A percentile compares a stretch with the other conserved stretches of the same genome.
Evolutionary conservation across 1,140 invertebrate genomes (phyloP).

Genomic region (Nebria ingens): DNA sequence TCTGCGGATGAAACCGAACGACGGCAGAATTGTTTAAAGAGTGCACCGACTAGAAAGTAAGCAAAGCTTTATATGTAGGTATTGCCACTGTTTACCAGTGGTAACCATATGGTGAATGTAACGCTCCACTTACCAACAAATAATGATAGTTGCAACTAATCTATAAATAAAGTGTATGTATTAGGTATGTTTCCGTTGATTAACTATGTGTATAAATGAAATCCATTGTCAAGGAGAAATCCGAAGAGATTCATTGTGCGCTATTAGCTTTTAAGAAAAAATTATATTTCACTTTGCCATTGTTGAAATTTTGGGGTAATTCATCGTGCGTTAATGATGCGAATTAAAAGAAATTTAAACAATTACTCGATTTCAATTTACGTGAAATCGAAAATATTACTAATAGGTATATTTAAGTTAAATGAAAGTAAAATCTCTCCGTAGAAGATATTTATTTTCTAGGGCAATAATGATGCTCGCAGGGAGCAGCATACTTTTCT

Average conservation of each 20-base stretch:
- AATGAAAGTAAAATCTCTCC: too few relatives aligned
- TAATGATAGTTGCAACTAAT: background rate
- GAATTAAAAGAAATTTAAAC: too few relatives aligned
- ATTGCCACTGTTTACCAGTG: background rate
- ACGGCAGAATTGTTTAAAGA: too few relatives aligned
- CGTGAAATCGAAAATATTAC: too few relatives aligned
- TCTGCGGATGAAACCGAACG: too few relatives aligned
- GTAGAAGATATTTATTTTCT: too few relatives aligned
- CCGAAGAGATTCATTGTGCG: background rate
- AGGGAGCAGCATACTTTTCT: too few relatives aligned
- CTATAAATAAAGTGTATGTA: background rate
- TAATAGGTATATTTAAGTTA: too few relatives aligned
- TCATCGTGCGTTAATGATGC: too few relatives aligned
- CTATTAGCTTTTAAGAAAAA: too few relatives aligned
- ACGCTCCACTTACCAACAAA: slow-evolving; percentile 2
- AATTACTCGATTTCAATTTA: too few relatives aligned
- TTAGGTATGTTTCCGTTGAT: background rate
- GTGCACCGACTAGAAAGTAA: slow-evolving; percentile 4
- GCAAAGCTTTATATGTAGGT: background rate
- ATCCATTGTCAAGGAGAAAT: background rate
- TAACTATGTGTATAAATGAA: background rate
- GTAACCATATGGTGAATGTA: background rate
- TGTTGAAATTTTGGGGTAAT: background rate
- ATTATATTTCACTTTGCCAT: background rate
- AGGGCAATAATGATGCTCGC: too few relatives aligned